A percentile compares a stretch with the other conserved stretches of the same genome.
These are phyloP conservation scores for Noctua comes DNA, from an alignment of 2,888 invertebrate species.

Conservation along the genomic window DNA sequence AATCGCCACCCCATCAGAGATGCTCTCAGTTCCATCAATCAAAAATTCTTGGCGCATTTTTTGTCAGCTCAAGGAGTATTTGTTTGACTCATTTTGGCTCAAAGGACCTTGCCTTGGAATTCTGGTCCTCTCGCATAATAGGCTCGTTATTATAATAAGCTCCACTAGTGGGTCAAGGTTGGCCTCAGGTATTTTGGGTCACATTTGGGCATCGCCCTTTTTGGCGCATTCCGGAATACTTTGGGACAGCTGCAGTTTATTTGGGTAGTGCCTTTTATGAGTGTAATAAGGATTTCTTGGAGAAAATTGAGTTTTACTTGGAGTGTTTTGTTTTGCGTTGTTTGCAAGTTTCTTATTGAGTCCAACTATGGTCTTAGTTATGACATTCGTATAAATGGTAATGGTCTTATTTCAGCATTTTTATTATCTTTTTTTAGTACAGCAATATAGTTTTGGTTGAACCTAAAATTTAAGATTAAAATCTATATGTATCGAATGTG, in stretches of 20 bases:
- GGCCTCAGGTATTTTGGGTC: constrained; percentile 68
- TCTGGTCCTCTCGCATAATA: constrained; percentile 69
- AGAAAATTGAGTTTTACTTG: constrained; percentile 29
- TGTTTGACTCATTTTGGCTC: constrained; percentile 73
- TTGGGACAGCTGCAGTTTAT: constrained; percentile 50
- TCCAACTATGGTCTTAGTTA: background rate
- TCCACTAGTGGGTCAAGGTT: constrained; percentile 75
- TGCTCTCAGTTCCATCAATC: constrained; percentile 57
- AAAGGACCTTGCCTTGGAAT: constrained; percentile 68
- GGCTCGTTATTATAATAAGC: constrained; percentile 68
- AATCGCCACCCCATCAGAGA: constrained; percentile 8
- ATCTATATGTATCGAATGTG: background rate
- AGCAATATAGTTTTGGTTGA: background rate
- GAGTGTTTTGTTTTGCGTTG: background rate
- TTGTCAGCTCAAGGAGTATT: constrained; percentile 45
- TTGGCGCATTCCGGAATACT: constrained; percentile 51
- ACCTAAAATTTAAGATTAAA: background rate
- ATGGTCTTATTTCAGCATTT: background rate
- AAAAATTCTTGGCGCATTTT: constrained; percentile 65
- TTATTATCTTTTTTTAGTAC: background rate
- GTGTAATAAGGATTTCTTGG: constrained; percentile 1
- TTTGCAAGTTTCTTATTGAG: background rate
- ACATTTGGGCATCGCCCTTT: constrained; percentile 44
- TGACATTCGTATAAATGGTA: background rate
- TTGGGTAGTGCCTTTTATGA: constrained; percentile 11